These are phyloP conservation scores for Caenorhabditis remanei DNA, from an alignment of 1,140 invertebrate species.

Conservation along the genomic window DNA sequence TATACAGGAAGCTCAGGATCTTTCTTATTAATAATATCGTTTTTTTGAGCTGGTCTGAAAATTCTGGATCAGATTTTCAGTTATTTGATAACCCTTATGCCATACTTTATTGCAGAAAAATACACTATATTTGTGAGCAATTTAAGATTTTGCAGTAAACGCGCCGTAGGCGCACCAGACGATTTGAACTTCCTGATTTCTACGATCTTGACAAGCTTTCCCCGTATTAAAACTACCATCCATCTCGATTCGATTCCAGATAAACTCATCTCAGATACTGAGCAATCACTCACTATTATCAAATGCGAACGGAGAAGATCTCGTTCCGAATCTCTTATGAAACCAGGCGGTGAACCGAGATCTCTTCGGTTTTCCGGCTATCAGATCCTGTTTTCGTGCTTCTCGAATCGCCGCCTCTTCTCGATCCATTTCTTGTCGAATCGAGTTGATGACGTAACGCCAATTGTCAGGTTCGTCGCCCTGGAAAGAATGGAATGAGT, in stretches of 20 bases:
- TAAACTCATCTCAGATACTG: background rate
- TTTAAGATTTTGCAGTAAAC: no score
- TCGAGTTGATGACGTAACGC: slow-evolving; percentile 59
- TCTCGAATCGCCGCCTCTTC: slow-evolving; percentile 58
- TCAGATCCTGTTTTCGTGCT: slow-evolving; percentile 11
- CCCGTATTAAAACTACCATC: background rate
- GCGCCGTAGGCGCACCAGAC: no score
- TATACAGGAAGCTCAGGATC: no score
- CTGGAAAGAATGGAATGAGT: background rate
- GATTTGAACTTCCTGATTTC: no score
- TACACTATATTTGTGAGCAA: no score
- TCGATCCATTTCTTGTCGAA: slow-evolving; percentile 62
- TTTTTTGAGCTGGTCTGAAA: no score
- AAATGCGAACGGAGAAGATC: slow-evolving; percentile 1
- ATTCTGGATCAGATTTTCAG: no score
- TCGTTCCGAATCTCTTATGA: slow-evolving; percentile 12
- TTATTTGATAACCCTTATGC: no score
- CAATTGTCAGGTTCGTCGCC: slow-evolving; percentile 59
- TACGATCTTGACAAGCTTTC: background rate
- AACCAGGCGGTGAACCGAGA: slow-evolving; percentile 55
- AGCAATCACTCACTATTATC: slow-evolving; percentile 6
- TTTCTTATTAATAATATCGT: no score
- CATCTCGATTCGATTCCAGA: background rate
- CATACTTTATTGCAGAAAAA: no score
- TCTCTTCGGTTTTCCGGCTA: slow-evolving; percentile 49